A percentile compares a stretch with the other conserved stretches of the same genome.
Evolutionary conservation across 1,140 invertebrate species (phyloP).

Genomic region (Lepidostoma basale): DNA sequence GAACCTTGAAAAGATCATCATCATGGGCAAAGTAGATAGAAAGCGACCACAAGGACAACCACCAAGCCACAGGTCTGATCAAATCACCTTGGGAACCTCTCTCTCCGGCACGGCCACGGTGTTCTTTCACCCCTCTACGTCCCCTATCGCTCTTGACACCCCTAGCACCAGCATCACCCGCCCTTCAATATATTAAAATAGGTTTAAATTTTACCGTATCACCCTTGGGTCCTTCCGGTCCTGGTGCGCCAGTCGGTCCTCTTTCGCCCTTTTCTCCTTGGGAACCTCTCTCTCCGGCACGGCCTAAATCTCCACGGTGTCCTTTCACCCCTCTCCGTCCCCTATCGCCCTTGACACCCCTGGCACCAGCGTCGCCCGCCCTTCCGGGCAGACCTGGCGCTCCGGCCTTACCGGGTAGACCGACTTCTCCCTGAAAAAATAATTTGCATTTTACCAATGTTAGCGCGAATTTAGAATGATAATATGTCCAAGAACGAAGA

Average conservation of each 20-base stretch:
- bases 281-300: conserved; percentile 71
- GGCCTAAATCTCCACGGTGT: conserved; percentile 73
- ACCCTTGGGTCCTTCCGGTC: conserved; percentile 71
- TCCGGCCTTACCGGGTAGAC: conserved; percentile 68
- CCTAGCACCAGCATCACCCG: conserved; percentile 66
- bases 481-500: background rate
- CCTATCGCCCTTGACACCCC: conserved; percentile 72
- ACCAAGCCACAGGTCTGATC: no score
- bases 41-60: no score
- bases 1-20: no score
- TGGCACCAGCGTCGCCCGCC: conserved; percentile 66
- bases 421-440: conserved; percentile 70
- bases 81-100: conserved; percentile 74
- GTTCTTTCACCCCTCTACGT: conserved; percentile 72
- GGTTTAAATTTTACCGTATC: conserved; percentile 62
- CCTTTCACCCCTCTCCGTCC: conserved; percentile 74
- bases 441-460: background rate
- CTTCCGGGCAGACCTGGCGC: conserved; percentile 65
- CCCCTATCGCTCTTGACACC: conserved; percentile 75
- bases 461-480: background rate
- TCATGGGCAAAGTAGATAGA: no score
- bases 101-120: conserved; percentile 69
- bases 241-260: conserved; percentile 65
- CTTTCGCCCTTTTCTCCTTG: conserved; percentile 74
- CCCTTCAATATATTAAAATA: conserved; percentile 52